Conservation (phyloP, 2,113 vertebrate genomes). For the Bubo bubo region DNA sequence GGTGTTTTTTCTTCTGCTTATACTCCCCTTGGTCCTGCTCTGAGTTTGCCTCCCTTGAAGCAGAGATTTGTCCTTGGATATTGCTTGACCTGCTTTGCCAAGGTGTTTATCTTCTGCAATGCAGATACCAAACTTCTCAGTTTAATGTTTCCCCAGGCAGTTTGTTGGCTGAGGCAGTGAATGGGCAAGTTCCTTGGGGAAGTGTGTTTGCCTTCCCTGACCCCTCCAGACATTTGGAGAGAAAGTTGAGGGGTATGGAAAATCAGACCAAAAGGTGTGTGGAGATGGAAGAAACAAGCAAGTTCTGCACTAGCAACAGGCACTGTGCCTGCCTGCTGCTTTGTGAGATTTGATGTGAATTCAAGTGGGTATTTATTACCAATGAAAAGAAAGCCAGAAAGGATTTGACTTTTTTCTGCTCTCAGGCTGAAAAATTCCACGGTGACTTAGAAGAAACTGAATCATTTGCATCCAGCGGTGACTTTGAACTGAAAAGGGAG, state of each 20-base stretch:
- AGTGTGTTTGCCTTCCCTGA: background rate
- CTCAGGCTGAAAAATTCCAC: background rate
- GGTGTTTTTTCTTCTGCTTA: background rate
- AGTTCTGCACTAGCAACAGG: background rate
- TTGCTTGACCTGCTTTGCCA: constrained; percentile 24
- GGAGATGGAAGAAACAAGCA: background rate
- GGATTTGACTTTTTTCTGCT: background rate
- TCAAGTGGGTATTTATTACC: background rate
- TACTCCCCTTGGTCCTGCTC: background rate
- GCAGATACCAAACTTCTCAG: constrained; percentile 1
- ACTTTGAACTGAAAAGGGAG: background rate
- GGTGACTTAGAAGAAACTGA: background rate
- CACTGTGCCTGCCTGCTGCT: background rate
- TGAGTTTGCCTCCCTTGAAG: background rate
- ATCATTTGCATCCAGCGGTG: background rate
- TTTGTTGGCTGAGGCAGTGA: background rate
- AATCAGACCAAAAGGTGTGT: fast-evolving
- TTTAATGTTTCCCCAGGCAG: background rate
- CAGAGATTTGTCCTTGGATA: constrained; percentile 24
- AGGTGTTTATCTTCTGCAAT: constrained; percentile 46
- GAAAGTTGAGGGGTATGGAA: background rate
- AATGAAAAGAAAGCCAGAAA: background rate
- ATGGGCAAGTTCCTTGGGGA: background rate
- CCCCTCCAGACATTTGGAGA: background rate
- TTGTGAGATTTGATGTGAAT: fast-evolving